A percentile compares a stretch with the other conserved stretches of the same genome.
These are phyloP conservation scores for Drosophila serrata DNA, from an alignment of 1,140 invertebrate genomes.

Conservation along the genomic window DNA sequence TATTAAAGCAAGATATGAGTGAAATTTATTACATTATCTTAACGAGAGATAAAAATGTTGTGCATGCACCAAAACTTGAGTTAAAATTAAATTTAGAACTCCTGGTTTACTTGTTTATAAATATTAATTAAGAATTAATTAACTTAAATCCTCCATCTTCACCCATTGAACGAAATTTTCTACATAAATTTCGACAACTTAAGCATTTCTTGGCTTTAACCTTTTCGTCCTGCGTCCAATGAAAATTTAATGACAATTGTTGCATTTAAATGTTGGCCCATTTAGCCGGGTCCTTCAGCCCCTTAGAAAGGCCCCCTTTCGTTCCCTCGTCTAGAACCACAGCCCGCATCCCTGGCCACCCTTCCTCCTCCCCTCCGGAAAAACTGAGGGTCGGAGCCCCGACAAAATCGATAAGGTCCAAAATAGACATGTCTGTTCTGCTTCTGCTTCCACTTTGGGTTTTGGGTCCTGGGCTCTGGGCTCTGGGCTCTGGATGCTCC, in stretches of 20 bases:
- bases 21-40: not conserved
- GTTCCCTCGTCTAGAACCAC: conserved; percentile 4
- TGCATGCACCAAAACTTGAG: no score
- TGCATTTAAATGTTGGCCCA: conserved; percentile 78
- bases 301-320: not conserved
- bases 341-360: conserved; percentile 3
- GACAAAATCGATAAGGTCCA: conserved; percentile 72
- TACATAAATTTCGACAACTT: conserved; percentile 1
- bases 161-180: not conserved
- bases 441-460: conserved; percentile 28
- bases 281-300: conserved; percentile 36
- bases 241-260: conserved; percentile 79
- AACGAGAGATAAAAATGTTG: not conserved
- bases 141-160: not conserved
- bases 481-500: conserved; percentile 3
- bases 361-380: not conserved
- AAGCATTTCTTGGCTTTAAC: conserved; percentile 28
- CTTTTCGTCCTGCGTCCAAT: conserved; percentile 21
- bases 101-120: not conserved
- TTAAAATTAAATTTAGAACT: not conserved
- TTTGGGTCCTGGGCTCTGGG: conserved; percentile 5
- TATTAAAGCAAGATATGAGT: not conserved
- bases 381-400: conserved; percentile 24
- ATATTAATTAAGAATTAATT: not conserved
- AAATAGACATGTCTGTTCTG: conserved; percentile 75